phyloP scores from a whole-genome alignment of 2,797 vertebrate species.

The Hybognathus amarus region DNA sequence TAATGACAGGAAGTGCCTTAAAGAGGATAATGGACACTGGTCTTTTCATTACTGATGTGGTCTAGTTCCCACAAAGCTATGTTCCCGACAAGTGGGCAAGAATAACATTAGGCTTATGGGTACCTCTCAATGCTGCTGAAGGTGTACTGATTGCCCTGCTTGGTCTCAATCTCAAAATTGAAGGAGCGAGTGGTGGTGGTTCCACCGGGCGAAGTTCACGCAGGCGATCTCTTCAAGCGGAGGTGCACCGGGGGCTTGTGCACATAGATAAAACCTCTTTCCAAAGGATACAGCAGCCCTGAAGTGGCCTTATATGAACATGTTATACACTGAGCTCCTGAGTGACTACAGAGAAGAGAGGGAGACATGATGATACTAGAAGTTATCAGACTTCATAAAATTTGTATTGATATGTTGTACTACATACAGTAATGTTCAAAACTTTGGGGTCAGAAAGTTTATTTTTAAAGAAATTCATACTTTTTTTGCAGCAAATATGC shows the following conservation, averaged over 20 bases:
- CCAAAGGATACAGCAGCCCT: constrained; percentile 92
- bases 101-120: background rate
- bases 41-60: constrained; percentile 14
- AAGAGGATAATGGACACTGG: constrained; percentile 6
- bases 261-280: constrained; percentile 96
- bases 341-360: constrained; percentile 79
- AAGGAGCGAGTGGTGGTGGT: constrained; percentile 98
- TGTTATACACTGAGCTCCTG: constrained; percentile 95
- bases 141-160: constrained; percentile 94
- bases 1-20: constrained; percentile 22
- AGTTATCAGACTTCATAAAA: background rate
- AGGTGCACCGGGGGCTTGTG: constrained; percentile 96
- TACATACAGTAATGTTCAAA: background rate
- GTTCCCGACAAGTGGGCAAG: background rate
- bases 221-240: constrained; percentile 94
- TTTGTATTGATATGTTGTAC: background rate
- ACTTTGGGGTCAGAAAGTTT: background rate
- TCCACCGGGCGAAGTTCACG: constrained; percentile 94
- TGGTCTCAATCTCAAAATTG: constrained; percentile 97
- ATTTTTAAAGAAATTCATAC: background rate
- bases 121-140: constrained; percentile 99
- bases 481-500: background rate
- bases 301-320: constrained; percentile 98
- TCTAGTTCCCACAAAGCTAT: constrained; percentile 12
- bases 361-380: background rate